Evolutionary conservation across 1,140 invertebrate genomes (phyloP).

Genomic region (Lasioglossum albipes): DNA sequence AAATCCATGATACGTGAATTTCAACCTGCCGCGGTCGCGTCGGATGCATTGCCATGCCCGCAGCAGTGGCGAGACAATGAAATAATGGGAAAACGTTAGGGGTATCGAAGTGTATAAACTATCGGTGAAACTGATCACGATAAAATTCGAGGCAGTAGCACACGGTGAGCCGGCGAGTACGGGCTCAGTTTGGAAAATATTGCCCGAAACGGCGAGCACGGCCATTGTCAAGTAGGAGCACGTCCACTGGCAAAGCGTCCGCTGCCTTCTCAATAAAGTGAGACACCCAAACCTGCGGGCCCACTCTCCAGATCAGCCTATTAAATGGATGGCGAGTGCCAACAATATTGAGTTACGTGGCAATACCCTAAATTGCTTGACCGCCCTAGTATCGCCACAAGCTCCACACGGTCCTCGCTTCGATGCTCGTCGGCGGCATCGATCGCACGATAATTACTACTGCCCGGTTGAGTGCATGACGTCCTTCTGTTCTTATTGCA

Average conservation of each 20-base stretch:
- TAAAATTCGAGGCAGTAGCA: not conserved
- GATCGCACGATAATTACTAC: slow-evolving; percentile 58
- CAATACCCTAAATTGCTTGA: slow-evolving; percentile 70
- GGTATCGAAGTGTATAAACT: not conserved
- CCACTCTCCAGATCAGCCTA: slow-evolving; percentile 60
- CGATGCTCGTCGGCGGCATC: slow-evolving; percentile 36
- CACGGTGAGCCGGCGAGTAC: too few species aligned
- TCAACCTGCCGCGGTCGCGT: too few species aligned
- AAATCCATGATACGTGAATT: too few species aligned
- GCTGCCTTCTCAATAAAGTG: slow-evolving; percentile 28
- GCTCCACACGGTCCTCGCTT: slow-evolving; percentile 50
- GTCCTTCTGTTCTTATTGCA: slow-evolving; percentile 22
- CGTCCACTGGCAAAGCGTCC: slow-evolving; percentile 25
- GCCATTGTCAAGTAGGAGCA: slow-evolving; percentile 29
- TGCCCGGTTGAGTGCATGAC: slow-evolving; percentile 13
- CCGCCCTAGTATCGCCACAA: slow-evolving; percentile 35
- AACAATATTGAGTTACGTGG: slow-evolving; percentile 71
- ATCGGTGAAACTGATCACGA: not conserved
- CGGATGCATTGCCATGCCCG: too few species aligned
- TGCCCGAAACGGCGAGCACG: slow-evolving; percentile 7
- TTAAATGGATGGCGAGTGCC: slow-evolving; percentile 69
- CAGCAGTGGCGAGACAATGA: too few species aligned
- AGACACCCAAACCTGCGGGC: slow-evolving; percentile 49
- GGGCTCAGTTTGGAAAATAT: not conserved
- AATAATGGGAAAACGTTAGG: too few species aligned